Evolutionary conservation across 2,797 vertebrate genomes (phyloP).

Genomic region (Acanthurus lineatus): DNA sequence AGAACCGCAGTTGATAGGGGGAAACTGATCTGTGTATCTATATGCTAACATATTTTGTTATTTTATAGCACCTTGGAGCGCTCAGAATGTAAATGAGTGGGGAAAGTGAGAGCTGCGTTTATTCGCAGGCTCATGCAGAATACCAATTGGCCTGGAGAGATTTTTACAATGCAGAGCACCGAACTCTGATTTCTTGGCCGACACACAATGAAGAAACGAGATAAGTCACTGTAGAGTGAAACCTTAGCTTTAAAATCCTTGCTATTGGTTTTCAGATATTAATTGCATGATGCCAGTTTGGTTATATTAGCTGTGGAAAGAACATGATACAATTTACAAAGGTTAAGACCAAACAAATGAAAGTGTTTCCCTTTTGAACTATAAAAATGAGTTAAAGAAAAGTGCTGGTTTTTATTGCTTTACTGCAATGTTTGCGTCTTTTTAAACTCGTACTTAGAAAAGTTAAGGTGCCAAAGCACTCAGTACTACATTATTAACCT

Average conservation of each 20-base stretch:
- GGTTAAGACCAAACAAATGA: background rate
- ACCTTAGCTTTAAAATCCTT: conserved; percentile 24
- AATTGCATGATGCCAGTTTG: conserved; percentile 41
- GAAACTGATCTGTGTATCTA: conserved; percentile 33
- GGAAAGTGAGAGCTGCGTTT: conserved; percentile 40
- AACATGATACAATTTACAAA: conserved; percentile 8
- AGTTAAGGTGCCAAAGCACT: background rate
- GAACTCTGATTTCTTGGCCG: conserved; percentile 25
- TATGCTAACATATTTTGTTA: conserved; percentile 24
- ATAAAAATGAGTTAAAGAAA: background rate
- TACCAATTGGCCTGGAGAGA: conserved; percentile 59
- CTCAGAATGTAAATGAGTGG: conserved; percentile 48
- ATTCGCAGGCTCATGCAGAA: conserved; percentile 51
- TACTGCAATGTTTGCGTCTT: conserved; percentile 9
- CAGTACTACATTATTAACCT: background rate
- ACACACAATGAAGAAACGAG: conserved; percentile 55
- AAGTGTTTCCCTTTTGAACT: background rate
- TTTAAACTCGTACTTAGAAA: conserved; percentile 20
- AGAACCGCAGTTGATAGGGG: conserved; percentile 36
- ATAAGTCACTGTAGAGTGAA: conserved; percentile 51
- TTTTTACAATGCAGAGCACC: conserved; percentile 63
- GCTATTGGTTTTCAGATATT: conserved; percentile 45
- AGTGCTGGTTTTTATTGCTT: background rate
- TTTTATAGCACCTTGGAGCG: conserved; percentile 19
- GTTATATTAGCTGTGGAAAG: conserved; percentile 1